phyloP scores from a whole-genome alignment of 1,140 invertebrate genomes.

The Pectinophora gossypiella region DNA sequence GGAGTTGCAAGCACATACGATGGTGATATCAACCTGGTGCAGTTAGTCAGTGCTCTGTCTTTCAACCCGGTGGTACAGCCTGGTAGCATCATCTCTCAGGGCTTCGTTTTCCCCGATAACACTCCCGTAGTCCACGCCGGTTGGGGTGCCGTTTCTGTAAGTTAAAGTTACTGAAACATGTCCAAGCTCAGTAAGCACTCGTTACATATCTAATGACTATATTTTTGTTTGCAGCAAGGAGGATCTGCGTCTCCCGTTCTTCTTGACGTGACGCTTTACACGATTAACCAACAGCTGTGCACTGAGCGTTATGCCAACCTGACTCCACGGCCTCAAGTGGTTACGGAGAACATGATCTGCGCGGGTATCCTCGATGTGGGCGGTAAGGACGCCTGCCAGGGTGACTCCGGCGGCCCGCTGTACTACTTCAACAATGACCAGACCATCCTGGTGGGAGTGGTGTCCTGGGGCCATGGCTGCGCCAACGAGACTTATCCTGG shows the following conservation, averaged over 20 bases:
- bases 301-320: constrained; percentile 19
- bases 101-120: constrained; percentile 25
- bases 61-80: constrained; percentile 32
- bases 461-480: constrained; percentile 76
- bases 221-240: constrained; percentile 25
- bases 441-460: constrained; percentile 60
- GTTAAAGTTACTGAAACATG: constrained; percentile 1
- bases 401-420: constrained; percentile 82
- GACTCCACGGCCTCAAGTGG: not conserved
- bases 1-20: constrained; percentile 13
- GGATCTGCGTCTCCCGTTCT: constrained; percentile 50
- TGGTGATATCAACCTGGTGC: constrained; percentile 41
- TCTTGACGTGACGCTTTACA: constrained; percentile 26
- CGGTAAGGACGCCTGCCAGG: constrained; percentile 78
- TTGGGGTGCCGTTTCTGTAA: constrained; percentile 38
- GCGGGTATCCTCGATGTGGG: constrained; percentile 35
- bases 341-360: constrained; percentile 48
- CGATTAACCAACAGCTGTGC: constrained; percentile 30
- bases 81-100: constrained; percentile 21
- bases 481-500: constrained; percentile 72
- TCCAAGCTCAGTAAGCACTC: not conserved
- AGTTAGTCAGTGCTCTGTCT: constrained; percentile 15
- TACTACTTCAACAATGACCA: constrained; percentile 19
- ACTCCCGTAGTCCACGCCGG: constrained; percentile 39
- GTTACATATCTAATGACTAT: not conserved